Conservation (phyloP, 2,888 invertebrate species). For the Bugulina stolonifera region DNA sequence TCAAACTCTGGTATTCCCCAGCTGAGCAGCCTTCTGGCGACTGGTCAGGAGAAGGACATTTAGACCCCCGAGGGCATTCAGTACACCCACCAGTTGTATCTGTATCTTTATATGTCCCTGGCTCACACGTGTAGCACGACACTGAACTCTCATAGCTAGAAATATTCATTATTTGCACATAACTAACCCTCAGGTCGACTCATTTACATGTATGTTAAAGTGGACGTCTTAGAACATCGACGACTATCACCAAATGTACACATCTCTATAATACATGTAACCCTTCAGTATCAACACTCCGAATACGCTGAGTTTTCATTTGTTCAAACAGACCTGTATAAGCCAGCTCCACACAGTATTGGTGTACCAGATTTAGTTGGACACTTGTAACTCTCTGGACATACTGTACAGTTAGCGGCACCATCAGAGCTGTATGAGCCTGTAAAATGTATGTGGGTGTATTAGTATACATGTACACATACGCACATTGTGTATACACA, state of each 20-base stretch:
- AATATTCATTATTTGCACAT: not conserved
- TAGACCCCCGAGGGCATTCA: constrained; percentile 33
- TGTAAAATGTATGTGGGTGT: too few relatives aligned
- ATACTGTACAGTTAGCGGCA: constrained; percentile 28
- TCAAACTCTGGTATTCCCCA: constrained; percentile 35
- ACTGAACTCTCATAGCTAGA: constrained; percentile 2
- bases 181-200: too few relatives aligned
- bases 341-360: not conserved
- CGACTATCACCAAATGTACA: too few relatives aligned
- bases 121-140: constrained; percentile 18
- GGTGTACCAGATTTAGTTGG: constrained; percentile 28
- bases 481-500: too few relatives aligned
- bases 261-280: too few relatives aligned
- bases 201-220: too few relatives aligned
- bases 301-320: not conserved
- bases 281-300: not conserved
- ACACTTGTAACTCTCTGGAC: constrained; percentile 30
- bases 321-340: constrained; percentile 17
- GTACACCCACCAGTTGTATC: constrained; percentile 19
- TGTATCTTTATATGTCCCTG: constrained; percentile 4
- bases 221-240: too few relatives aligned
- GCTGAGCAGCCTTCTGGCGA: constrained; percentile 37
- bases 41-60: constrained; percentile 34
- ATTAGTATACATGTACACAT: too few relatives aligned
- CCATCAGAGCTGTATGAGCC: constrained; percentile 29